These are phyloP conservation scores for Octodon degus DNA, from an alignment of 2,113 vertebrate genomes.

Conservation along the genomic window DNA sequence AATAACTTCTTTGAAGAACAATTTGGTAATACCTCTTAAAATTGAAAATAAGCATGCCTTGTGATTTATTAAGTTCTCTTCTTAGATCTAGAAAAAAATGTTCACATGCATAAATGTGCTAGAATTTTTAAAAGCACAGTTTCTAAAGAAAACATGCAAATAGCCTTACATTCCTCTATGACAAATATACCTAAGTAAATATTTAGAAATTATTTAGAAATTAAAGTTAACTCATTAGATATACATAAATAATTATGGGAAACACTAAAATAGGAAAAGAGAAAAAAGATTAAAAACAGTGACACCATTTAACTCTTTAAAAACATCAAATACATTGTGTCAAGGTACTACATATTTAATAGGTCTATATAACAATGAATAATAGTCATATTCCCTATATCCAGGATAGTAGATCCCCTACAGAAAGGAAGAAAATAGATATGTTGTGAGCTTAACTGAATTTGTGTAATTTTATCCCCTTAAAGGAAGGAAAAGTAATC, in stretches of 20 bases:
- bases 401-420: background rate
- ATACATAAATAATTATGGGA: background rate
- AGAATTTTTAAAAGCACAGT: slow-evolving; percentile 14
- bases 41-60: slow-evolving; percentile 28
- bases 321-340: background rate
- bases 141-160: background rate
- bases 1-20: slow-evolving; percentile 34
- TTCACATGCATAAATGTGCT: background rate
- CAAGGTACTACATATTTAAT: background rate
- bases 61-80: slow-evolving; percentile 33
- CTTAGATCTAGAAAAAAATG: background rate
- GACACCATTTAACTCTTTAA: background rate
- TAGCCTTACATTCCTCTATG: background rate
- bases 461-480: background rate
- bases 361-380: background rate
- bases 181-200: background rate
- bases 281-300: background rate
- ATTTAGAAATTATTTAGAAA: background rate
- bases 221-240: background rate
- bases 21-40: slow-evolving; percentile 11
- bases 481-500: background rate
- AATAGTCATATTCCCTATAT: background rate
- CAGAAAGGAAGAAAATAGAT: background rate
- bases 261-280: background rate
- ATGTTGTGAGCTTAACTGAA: background rate